Evolutionary conservation across 1,140 invertebrate genomes (phyloP).

Genomic region (Pseudomyrmex flavicornis): DNA sequence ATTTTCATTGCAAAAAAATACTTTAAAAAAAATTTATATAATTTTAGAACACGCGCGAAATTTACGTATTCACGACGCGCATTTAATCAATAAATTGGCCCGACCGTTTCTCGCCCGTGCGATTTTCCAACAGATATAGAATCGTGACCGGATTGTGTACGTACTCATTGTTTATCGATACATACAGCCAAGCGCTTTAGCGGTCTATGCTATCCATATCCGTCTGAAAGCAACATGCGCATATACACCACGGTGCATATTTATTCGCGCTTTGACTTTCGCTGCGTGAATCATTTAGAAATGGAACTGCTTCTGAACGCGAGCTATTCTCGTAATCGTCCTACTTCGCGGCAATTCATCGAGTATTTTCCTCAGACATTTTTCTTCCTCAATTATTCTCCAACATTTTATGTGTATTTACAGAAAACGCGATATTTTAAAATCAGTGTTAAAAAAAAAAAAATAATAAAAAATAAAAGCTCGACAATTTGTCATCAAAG

Average conservation of each 20-base stretch:
- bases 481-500: too few species aligned
- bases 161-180: constrained; percentile 33
- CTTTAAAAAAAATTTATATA: not conserved
- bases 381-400: too few species aligned
- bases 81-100: constrained; percentile 35
- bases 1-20: too few species aligned
- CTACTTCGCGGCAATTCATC: not conserved
- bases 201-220: not conserved
- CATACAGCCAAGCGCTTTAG: not conserved
- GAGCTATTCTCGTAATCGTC: not conserved
- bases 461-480: too few species aligned
- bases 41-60: constrained; percentile 13
- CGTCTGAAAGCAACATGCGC: not conserved
- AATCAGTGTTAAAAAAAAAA: too few species aligned
- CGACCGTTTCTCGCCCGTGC: not conserved
- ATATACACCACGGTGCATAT: too few species aligned
- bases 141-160: constrained; percentile 14
- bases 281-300: constrained; percentile 7
- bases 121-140: constrained; percentile 32
- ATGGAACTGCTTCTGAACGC: not conserved
- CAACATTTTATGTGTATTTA: too few species aligned
- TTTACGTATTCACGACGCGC: not conserved
- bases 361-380: too few species aligned
- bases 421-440: too few species aligned
- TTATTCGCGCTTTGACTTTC: constrained; percentile 10